Percentiles rank a stretch among this genome's conserved stretches.
phyloP scores from a whole-genome alignment of 2,888 invertebrate genomes.

The Rhabditophanes sp. region DNA sequence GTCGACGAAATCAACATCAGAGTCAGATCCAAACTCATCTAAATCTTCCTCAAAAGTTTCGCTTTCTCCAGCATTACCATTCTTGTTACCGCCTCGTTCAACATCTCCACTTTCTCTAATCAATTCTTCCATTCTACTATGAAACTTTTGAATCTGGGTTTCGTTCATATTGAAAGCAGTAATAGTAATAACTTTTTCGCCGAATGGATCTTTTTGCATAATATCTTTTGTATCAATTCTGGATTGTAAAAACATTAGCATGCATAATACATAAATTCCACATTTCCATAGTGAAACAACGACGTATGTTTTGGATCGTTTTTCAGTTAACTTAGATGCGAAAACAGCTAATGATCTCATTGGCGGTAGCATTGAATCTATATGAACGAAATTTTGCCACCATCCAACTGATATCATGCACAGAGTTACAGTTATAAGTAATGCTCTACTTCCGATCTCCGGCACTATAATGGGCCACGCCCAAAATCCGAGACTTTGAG shows the following conservation, averaged over 20 bases:
- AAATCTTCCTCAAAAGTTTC: slow-evolving; percentile 12
- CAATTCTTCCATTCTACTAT: slow-evolving; percentile 24
- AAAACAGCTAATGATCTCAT: slow-evolving; percentile 29
- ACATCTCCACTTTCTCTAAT: too few relatives aligned
- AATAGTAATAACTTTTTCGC: slow-evolving; percentile 38
- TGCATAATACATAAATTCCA: slow-evolving; percentile 59
- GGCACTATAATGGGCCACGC: slow-evolving; percentile 59
- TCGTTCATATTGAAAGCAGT: slow-evolving; percentile 34
- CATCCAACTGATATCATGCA: slow-evolving; percentile 75
- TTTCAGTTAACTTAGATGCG: slow-evolving; percentile 55
- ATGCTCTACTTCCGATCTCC: slow-evolving; percentile 48
- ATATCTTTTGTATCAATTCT: slow-evolving; percentile 50
- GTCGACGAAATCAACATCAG: too few relatives aligned
- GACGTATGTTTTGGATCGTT: slow-evolving; percentile 73
- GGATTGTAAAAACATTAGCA: slow-evolving; percentile 54
- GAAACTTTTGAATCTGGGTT: slow-evolving; percentile 30
- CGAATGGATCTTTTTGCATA: slow-evolving; percentile 37
- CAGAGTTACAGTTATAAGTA: slow-evolving; percentile 70
- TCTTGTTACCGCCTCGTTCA: slow-evolving; percentile 3
- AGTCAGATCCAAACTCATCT: too few relatives aligned
- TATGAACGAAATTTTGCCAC: slow-evolving; percentile 94
- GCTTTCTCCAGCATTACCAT: slow-evolving; percentile 7
- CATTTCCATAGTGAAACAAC: slow-evolving; percentile 79
- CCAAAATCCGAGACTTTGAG: slow-evolving; percentile 75
- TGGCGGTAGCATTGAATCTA: slow-evolving; percentile 60